These are phyloP conservation scores for Sternotherus odoratus DNA, from an alignment of 2,797 vertebrate genomes.

Conservation along the genomic window DNA sequence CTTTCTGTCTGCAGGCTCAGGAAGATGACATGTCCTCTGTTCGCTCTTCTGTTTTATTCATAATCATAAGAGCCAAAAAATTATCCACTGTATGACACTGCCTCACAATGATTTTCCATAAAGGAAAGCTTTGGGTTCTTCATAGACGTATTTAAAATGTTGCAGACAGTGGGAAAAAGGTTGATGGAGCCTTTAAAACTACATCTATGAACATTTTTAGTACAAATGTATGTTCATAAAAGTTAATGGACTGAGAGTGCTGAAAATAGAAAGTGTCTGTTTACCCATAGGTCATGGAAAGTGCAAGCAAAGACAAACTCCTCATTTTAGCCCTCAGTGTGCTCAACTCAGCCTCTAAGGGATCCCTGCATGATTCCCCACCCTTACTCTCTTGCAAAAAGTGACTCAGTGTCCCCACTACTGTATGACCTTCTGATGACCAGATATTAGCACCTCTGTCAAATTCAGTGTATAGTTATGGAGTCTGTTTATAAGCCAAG, in stretches of 20 bases:
- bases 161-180: neutral
- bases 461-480: neutral
- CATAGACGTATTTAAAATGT: neutral
- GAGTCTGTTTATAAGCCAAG: neutral
- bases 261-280: conserved; percentile 75
- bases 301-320: conserved; percentile 59
- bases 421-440: neutral
- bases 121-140: neutral
- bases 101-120: neutral
- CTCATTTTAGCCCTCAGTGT: conserved; percentile 1
- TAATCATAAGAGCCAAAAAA: neutral
- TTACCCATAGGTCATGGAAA: conserved; percentile 67
- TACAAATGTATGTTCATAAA: conserved; percentile 48
- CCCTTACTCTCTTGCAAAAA: conserved; percentile 17
- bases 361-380: neutral
- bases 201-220: neutral
- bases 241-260: conserved; percentile 57
- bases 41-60: neutral
- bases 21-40: neutral
- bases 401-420: neutral
- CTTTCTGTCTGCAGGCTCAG: neutral
- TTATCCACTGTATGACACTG: neutral
- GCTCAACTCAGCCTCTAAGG: neutral
- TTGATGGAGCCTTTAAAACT: neutral
- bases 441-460: neutral